Evolutionary conservation across 1,140 invertebrate genomes (phyloP).

Genomic region (Physella acuta): DNA sequence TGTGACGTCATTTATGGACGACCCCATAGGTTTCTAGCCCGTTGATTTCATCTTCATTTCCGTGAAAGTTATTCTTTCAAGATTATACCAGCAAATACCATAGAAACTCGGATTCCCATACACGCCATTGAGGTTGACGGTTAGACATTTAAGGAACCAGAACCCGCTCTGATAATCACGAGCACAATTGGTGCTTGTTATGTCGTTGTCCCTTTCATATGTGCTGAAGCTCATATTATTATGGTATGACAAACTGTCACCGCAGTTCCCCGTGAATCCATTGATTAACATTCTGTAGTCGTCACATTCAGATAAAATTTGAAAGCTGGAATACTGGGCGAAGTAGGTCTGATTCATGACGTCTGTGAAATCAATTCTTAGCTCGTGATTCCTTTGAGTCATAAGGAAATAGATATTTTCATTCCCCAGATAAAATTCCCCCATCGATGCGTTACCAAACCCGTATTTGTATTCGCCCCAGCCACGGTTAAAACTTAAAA

Average conservation of each 20-base stretch:
- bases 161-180: neutral
- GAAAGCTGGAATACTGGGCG: neutral
- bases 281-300: neutral
- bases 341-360: neutral
- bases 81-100: too few species aligned
- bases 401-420: neutral
- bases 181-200: neutral
- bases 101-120: neutral
- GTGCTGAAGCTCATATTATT: conserved; percentile 3
- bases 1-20: too few species aligned
- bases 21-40: too few species aligned
- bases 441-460: conserved; percentile 77
- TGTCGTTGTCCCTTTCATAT: conserved; percentile 5
- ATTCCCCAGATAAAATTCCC: conserved; percentile 60
- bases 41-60: too few species aligned
- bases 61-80: too few species aligned
- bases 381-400: neutral
- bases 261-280: neutral
- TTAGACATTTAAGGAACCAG: neutral
- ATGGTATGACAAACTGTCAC: conserved; percentile 3
- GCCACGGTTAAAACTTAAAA: conserved; percentile 80
- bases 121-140: neutral
- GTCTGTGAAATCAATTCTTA: conserved; percentile 6
- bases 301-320: neutral
- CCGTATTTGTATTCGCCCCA: conserved; percentile 93